Evolutionary conservation across 2,113 vertebrate species (phyloP).

Genomic region (Neopipo cinnamomea): DNA sequence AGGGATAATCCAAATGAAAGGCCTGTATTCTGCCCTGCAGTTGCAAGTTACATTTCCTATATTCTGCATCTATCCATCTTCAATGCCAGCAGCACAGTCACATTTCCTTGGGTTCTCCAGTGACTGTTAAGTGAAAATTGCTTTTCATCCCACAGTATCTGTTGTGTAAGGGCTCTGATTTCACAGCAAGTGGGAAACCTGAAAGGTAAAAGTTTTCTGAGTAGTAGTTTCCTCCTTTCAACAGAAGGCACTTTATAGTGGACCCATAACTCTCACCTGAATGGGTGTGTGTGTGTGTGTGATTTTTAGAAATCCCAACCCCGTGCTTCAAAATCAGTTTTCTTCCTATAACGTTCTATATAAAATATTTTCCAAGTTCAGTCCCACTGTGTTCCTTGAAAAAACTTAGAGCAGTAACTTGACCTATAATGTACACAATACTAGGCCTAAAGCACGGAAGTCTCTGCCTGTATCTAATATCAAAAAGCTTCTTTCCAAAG

Average conservation of each 20-base stretch:
- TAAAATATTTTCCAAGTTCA: neutral
- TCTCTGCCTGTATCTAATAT: neutral
- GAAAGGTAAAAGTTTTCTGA: neutral
- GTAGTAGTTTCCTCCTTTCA: neutral
- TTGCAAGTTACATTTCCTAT: neutral
- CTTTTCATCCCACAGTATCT: neutral
- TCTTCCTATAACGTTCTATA: neutral
- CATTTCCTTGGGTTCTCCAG: neutral
- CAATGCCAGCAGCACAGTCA: neutral
- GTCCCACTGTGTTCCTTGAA: neutral
- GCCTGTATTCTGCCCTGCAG: neutral
- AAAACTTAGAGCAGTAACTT: neutral
- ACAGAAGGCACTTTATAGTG: neutral
- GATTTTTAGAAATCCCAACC: neutral
- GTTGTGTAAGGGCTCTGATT: neutral
- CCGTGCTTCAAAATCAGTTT: neutral
- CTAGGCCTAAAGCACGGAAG: neutral
- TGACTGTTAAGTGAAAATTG: neutral
- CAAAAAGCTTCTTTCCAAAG: neutral
- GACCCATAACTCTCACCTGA: neutral
- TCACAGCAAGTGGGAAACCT: neutral
- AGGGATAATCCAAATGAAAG: neutral
- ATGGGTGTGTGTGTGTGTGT: rapidly evolving
- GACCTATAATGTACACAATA: neutral
- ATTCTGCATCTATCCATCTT: neutral